Base-by-base conservation (phyloP, 2,113 vertebrate genomes). In the Cyanoliseus patagonus region DNA sequence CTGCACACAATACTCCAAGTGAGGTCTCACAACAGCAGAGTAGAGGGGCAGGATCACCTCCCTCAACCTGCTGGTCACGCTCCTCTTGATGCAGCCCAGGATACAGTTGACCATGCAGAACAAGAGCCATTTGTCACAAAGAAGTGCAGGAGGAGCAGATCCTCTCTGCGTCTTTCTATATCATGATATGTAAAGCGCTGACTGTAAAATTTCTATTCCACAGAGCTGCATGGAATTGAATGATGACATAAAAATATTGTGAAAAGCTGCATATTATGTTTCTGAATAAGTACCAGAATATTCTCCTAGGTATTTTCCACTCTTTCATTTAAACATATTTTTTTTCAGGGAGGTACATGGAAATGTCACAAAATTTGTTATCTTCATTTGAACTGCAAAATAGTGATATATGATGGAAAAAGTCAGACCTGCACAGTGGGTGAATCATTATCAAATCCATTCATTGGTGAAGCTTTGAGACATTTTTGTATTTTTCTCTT, bases 401-500 rank as follows among this genome's bases (percentile, higher is more conserved):
- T 2, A 82, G 12, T 0, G 1, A 30, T 35, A 7, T 11, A 30
- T 86, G 61, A 64, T 67, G n/a, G n/a, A 49, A 47, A 42, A 82
- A 72, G 55, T 69, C 84, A 88, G 72, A 61, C 7, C 37, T 52
- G 47, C 72, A 69, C 69, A 19, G 69, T 39, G 41, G 7, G 28
- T 72, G 73, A 90, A 61, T 84, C 86, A 33, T 72, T 80, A 74
- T 57, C 69, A 78, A 73, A 69, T 75, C 47, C 44, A 41, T 62
- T 79, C 57, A 30, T 2, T 78, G 39, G 31, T 87, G 91, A 91
- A 75, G 70, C 51, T 39, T 44, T 52, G 77, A 94, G 74, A 28
- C 41, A 10, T 68, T 92, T 84, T 20, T 81, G 22, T 93, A 5
- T 55, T 83, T 84, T 86, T 83, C 78, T 93, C 47, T 94, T 59